These are phyloP conservation scores for Taurulus bubalis DNA, from an alignment of 2,113 vertebrate species.

Conservation along the genomic window DNA sequence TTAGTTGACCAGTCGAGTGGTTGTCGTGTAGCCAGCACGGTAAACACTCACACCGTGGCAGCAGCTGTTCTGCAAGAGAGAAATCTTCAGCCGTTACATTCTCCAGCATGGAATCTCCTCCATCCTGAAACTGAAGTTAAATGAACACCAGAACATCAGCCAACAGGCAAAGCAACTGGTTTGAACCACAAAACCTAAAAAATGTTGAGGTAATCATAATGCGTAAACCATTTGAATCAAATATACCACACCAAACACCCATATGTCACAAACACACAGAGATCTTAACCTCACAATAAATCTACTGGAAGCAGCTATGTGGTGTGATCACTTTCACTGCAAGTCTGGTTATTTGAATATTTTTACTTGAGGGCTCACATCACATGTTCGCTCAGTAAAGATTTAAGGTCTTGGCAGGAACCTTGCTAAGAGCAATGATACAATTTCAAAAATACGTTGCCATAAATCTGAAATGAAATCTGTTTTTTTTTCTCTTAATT, in stretches of 20 bases:
- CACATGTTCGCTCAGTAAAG: neutral
- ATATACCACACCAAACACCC: conserved; percentile 50
- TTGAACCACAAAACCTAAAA: conserved; percentile 60
- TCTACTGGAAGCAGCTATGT: neutral
- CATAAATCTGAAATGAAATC: conserved; percentile 47
- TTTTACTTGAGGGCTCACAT: conserved; percentile 11
- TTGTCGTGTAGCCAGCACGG: conserved; percentile 1
- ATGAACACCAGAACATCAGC: conserved; percentile 44
- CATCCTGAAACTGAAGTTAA: conserved; percentile 33
- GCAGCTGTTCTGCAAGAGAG: conserved; percentile 15
- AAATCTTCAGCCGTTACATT: conserved; percentile 9
- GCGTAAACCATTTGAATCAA: conserved; percentile 58
- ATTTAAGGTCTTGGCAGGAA: conserved; percentile 4
- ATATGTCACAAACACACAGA: conserved; percentile 35
- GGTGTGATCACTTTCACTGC: neutral
- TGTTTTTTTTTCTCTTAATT: conserved; percentile 38
- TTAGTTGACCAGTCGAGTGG: neutral
- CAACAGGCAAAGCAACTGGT: conserved; percentile 22
- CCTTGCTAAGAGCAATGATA: conserved; percentile 1
- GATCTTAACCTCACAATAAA: conserved; percentile 30
- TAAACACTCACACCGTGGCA: conserved; percentile 12
- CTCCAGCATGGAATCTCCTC: conserved; percentile 38
- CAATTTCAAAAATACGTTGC: neutral
- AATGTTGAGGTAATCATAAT: conserved; percentile 53
- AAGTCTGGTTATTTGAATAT: conserved; percentile 5